Base-by-base conservation (phyloP, 2,113 vertebrate genomes). In the Phoenicopterus ruber region DNA sequence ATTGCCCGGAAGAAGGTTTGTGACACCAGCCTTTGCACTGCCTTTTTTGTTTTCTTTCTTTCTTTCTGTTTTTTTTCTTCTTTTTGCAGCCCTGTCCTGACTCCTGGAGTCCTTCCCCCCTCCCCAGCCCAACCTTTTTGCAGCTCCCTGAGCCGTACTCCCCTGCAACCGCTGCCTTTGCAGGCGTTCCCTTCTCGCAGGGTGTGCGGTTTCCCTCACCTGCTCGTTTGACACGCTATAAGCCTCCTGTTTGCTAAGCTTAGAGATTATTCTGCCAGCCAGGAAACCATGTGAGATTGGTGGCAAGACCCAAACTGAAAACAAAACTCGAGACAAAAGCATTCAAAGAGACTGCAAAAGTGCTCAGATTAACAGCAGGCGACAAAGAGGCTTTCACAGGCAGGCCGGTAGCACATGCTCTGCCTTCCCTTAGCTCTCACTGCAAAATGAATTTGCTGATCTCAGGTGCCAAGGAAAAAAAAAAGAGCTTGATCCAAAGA, bases 281-380 rank as follows among this genome's bases (percentile, higher is more conserved):
- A 95, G 91, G 78, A 95, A 95, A 91, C 81, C 62, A 15, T 83
- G 94, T 87, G 67, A 90, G 73, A 61, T 31, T 10, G 52, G 59
- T 93, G 92, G 72, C 1, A 6, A 93, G 69, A 91, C 94, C 36
- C 91, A 86, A 73, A 94, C 54, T 42, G 84, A 94, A 95, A 93
- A 70, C 55, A 92, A 93, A 95, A 91, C 93, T 85, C 1, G 1
- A 89, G 86, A 87, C 91, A 80, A 88, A 93, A 93, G 86, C 84
- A 8, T 4, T 47, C 78, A 61, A 28, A 84, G 86, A 91, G 70
- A 6, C 78, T 93, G 78, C 62, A 87, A 58, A 94, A 46, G 73
- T 32, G 63, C 71, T 89, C 70, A 10, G 84, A 73, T 86, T 70
- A 95, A n/a, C 82, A 80, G 87, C 89, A 70, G 86, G 62, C 0